Conservation (phyloP, 2,888 invertebrate genomes). For the Rotaria macrura region DNA sequence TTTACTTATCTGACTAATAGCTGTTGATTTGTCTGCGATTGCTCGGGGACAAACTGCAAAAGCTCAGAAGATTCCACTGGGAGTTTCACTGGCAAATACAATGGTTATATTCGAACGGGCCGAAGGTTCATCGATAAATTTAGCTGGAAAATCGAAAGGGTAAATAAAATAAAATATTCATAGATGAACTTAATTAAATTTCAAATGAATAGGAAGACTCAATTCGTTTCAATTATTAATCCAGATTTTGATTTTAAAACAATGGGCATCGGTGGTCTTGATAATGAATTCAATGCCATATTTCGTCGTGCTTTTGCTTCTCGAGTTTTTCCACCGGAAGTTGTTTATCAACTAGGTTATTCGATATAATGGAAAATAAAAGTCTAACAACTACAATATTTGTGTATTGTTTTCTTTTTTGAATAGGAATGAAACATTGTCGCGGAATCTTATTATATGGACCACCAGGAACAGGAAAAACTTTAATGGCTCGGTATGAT, state of each 20-base stretch:
- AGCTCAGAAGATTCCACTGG: constrained; percentile 32
- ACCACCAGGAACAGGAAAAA: constrained; percentile 98
- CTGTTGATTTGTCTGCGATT: constrained; percentile 33
- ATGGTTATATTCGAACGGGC: constrained; percentile 83
- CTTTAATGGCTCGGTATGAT: constrained; percentile 78
- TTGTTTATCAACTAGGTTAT: constrained; percentile 74
- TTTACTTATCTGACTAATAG: not conserved
- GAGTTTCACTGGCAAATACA: constrained; percentile 76
- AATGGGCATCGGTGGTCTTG: constrained; percentile 97
- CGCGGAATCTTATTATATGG: constrained; percentile 90
- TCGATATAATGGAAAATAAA: too few species aligned
- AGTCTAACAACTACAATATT: not conserved
- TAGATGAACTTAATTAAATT: not conserved
- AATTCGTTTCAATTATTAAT: constrained; percentile 70
- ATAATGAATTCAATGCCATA: constrained; percentile 91
- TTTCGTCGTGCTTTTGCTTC: constrained; percentile 96
- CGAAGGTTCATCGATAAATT: constrained; percentile 74
- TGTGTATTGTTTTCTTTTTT: too few species aligned
- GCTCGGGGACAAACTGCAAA: constrained; percentile 26
- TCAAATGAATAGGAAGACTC: constrained; percentile 54
- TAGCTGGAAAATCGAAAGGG: constrained; percentile 64
- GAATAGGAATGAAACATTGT: constrained; percentile 77
- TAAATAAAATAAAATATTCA: constrained; percentile 36
- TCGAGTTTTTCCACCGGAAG: constrained; percentile 89
- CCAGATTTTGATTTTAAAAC: constrained; percentile 98